Evolutionary conservation across 1,140 invertebrate species (phyloP), one percentile per base, ranked within the genome.

Genomic region (Patella vulgata): DNA sequence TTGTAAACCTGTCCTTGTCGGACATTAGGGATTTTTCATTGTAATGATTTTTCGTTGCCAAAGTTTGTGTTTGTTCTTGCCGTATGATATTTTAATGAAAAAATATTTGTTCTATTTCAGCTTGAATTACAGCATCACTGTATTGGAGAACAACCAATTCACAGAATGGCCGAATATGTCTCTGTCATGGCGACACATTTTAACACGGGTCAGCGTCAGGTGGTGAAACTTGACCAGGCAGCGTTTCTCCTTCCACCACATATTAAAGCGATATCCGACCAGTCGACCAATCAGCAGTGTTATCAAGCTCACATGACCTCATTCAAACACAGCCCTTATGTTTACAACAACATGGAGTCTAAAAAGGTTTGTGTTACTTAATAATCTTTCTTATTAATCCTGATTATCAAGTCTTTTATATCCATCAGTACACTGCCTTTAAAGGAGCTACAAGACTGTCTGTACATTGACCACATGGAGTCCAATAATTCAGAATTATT

Each of bases 241-340:
- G 44, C 36, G 11, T 71, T 67, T 54, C 42, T 40, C n/a, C 61
- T 68, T 19, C 69, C 69, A 5, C 30, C 40, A 8, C 42, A 57
- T 33, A 60, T 60, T 39, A 36, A 28, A 11, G 36, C 28, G n/a
- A 31, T 58, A 5, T 19, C 50, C 5, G 40, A 43, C 4, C 14
- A 17, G 23, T 19, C 27, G 4, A 23, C 17, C n/a, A 33, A 43
- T 5, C 21, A 30, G 17, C 39, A 63, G 12, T 73, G 68, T 42
- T 67, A 65, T 43, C 64, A 70, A 33, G 71, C 61, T 28, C 61
- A 64, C 46, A 67, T 63, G 52, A 64, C 54, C 0, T 39, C 62
- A n/a, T 73, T 70, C 42, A 51, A 58, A 12, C 30, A 65, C 8
- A 64, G 62, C 30, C 62, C 65, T 17, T 70, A 60, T 40, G 25